A percentile compares a stretch with the other conserved stretches of the same genome.
phyloP scores from a whole-genome alignment of 2,113 vertebrate genomes.

The Salvelinus sp. region DNA sequence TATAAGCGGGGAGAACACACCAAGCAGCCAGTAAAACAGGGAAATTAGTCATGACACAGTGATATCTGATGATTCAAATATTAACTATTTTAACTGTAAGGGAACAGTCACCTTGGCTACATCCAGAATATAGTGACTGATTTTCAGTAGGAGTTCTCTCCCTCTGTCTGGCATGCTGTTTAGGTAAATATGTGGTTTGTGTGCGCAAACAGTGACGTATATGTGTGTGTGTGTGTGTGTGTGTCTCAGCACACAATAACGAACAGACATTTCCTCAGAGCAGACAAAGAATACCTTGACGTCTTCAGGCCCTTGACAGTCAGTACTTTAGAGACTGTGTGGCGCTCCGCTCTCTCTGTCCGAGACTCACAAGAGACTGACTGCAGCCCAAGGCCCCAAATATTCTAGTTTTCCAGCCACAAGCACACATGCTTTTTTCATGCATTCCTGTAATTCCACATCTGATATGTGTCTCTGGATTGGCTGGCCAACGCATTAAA shows the following conservation, averaged over 20 bases:
- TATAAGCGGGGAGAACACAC: conserved; percentile 4
- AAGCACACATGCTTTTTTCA: conserved; percentile 29
- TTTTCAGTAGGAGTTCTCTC: neutral
- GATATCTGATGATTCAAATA: neutral
- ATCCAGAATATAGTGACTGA: neutral
- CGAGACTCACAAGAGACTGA: too few species aligned
- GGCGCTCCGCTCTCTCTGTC: conserved; percentile 22
- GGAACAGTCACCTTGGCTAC: neutral
- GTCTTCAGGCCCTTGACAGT: neutral
- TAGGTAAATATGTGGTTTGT: neutral
- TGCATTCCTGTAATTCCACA: conserved; percentile 63
- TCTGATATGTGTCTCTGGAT: conserved; percentile 25
- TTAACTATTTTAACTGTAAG: neutral
- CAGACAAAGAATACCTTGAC: neutral
- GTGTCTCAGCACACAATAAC: neutral
- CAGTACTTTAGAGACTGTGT: conserved; percentile 22
- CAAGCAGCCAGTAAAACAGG: conserved; percentile 9
- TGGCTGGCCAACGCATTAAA: neutral
- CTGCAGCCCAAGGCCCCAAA: conserved; percentile 39
- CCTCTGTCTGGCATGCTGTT: neutral
- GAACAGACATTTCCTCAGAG: neutral
- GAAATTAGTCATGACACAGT: neutral
- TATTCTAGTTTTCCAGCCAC: conserved; percentile 28
- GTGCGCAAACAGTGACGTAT: neutral
- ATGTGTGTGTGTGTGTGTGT: neutral